Evolutionary conservation across 2,888 invertebrate genomes (phyloP), one percentile per base, ranked within the genome.

Genomic region (Yponomeuta evonymella): DNA sequence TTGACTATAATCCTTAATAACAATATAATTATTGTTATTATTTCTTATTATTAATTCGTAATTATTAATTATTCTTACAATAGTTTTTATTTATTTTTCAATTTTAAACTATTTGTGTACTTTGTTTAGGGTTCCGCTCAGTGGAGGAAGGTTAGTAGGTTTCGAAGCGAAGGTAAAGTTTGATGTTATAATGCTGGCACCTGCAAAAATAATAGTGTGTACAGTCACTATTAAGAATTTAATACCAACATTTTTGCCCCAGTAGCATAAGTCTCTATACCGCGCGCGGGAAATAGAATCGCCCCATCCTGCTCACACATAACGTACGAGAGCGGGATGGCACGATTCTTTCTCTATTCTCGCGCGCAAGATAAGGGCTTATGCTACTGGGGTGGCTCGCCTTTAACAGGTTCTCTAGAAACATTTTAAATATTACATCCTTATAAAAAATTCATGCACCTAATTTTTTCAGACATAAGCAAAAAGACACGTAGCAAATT

Each of bases 81-180:
- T 43, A 43, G 5, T 43, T 43, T 23, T n/a, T 67, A 67, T 48
- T 48, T 33, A 33, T 5, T 33, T 33, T 33, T 58, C 12, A 58
- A 58, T 58, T 15, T 58, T 15, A 58, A 58, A 58, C 15, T 58
- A 58, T 58, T 4, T 70, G 62, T 77, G 75, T 80, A 72, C 77
- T 86, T 83, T 88, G 79, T 89, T 84, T 81, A 91, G 90, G 84
- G 85, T 85, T 81, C 83, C 83, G 81, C 73, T 81, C 88, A 70
- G 79, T 84, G 89, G 89, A 90, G 66, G 90, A 90, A 80, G 90
- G 90, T 91, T 83, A 89, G 90, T 90, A 29, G 23, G 10, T 29
- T 30, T 51, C 23, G 48, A n/a, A 8, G 29, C 6, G 36, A 68
- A 68, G 68, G 68, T 68, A 68, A 51, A 68, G 68, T 68, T 68